Evolutionary conservation across 2,888 invertebrate genomes (phyloP).

Genomic region (Itoplectis maculator): DNA sequence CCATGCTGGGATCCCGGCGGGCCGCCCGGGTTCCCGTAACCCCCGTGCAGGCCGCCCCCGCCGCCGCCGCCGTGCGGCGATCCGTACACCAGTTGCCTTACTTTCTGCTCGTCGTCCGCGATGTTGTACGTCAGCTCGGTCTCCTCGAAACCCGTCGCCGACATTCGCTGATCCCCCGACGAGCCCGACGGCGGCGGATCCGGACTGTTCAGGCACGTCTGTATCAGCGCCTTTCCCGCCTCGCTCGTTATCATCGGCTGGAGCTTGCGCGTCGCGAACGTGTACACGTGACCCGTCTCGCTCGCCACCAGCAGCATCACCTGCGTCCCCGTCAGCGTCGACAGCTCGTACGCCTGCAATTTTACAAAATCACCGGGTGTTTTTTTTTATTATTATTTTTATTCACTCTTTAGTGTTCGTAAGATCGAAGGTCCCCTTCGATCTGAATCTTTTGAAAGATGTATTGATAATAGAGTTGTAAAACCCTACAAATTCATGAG

Average conservation of each 20-base stretch:
- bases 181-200: constrained; percentile 91
- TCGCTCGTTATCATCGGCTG: constrained; percentile 99
- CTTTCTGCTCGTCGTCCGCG: constrained; percentile 98
- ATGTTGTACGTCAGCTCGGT: constrained; percentile 99
- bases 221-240: constrained; percentile 98
- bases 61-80: constrained; percentile 90
- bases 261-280: constrained; percentile 98
- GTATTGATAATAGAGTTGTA: no score
- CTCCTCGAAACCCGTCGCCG: constrained; percentile 99
- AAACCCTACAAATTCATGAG: no score
- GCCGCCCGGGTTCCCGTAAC: constrained; percentile 81
- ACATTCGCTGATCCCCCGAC: constrained; percentile 97
- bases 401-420: no score
- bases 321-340: constrained; percentile 99
- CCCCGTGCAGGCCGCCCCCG: constrained; percentile 86
- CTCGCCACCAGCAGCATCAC: constrained; percentile 99
- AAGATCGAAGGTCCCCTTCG: no score
- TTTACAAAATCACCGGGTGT: constrained; percentile 3
- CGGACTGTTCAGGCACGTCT: constrained; percentile 99
- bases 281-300: constrained; percentile 99
- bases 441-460: neutral
- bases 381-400: constrained; percentile 19
- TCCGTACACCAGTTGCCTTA: constrained; percentile 96
- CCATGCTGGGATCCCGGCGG: constrained; percentile 84
- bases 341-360: constrained; percentile 98